Evolutionary conservation across 2,888 invertebrate genomes (phyloP), one percentile per base, ranked within the genome.

Genomic region (Pegoplata infirma): DNA sequence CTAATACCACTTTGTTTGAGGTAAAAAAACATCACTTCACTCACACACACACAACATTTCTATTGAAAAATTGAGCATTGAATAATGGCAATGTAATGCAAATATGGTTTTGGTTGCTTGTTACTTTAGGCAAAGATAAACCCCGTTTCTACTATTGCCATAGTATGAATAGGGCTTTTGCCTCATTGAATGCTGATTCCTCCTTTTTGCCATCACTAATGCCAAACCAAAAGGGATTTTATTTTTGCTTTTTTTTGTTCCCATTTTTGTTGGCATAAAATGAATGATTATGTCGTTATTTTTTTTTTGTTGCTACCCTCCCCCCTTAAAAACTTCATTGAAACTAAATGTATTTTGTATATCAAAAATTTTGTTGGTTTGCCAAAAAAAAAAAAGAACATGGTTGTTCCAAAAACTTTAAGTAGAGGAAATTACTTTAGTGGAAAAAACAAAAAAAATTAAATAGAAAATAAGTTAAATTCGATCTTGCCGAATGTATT

Each of bases 1-100:
- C 69, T 64, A 64, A 59, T 77, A 63, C 63, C 63, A 77, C 77
- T 73, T 47, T 73, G 64, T 73, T 73, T 69, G 73, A 68, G 72
- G 76, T 72, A 67, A 72, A 69, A 69, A 12, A 40, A n/a, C 36
- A 40, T 40, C 36, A 64, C 64, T 64, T 28, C 36, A 66, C 55
- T 36, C 25, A 66, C 55, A 47, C 25, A 6, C 25, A 40, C 36
- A 40, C 10, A n/a, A 40, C 14, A n/a, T 40, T 40, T 40, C 10
- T 63, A 69, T 51, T 69, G 36, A 55, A 75, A 56, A 58, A 67
- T 40, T 47, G 23, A 47, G 17, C 59, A 59, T 64, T 76, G 47
- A 64, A 66, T 61, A 76, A 64, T 59, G 59, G 49, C 61, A 53
- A 76, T 56, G 66, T 75, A 79, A 75, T 75, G 72, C 71, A 72